Base-by-base conservation (phyloP, 2,888 invertebrate species). In the Harpalus rufipes region DNA sequence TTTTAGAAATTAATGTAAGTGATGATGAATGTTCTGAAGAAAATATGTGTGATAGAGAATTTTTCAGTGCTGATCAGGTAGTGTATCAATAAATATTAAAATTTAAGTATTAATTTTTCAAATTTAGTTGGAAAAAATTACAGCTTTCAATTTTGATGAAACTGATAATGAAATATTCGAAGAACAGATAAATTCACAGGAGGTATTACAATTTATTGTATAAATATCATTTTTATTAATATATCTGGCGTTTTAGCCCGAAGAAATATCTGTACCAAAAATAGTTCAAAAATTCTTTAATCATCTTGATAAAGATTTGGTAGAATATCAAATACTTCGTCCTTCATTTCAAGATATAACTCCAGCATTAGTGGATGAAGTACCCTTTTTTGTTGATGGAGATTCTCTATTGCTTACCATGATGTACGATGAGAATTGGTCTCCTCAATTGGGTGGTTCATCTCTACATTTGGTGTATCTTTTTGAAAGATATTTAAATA, bases 231-330 rank as follows among this genome's bases (percentile, higher is more conserved):
- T n/a, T 32, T 32, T 32, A 32, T 4, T 32, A 32, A 32, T 6
- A 32, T 32, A 5, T 32, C 32, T 32, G 32, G 32, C 32, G n/a
- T 16, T 59, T 59, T 59, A 59, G 59, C 59, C 7, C 25, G 5
- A 63, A 12, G 25, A 18, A 25, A 18, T 63, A 63, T 25, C 21
- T 1, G 10, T 18, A 12, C 21, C 89, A 92, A 92, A 86, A 92
- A 93, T 85, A 94, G 94, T 7, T 93, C 93, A 6, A 94, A 5
- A 5, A 6, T 56, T 78, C 21, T 78, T 59, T 21, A 14, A 21
- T 10, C 4, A 0, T 12, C 10, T 78, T 56, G 78, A 78, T 32
- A 10, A 25, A 7, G 8, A 18, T 10, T 8, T 81, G 6, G 14
- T 7, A 14, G 25, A 44, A 21, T 6, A n/a, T 25, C 68, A 81